Evolutionary conservation across 2,113 vertebrate species (phyloP).

Genomic region (Anolis sagrei): DNA sequence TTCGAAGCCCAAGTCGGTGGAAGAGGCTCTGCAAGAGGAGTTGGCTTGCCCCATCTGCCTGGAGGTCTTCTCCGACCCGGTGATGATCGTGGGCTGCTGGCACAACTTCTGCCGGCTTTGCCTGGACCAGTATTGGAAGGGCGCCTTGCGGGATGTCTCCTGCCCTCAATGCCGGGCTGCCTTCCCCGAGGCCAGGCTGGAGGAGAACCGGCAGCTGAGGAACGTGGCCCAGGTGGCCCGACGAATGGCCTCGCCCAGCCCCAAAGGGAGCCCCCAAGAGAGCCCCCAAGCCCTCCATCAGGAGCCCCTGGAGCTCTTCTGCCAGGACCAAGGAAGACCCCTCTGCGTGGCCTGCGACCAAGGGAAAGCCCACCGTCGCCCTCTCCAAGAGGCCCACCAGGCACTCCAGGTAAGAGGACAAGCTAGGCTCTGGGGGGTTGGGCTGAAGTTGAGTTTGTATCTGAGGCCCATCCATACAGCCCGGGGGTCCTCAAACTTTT

Average conservation of each 20-base stretch:
- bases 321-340: conserved; percentile 57
- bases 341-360: conserved; percentile 52
- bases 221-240: conserved; percentile 59
- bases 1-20: not conserved
- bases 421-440: too few species aligned
- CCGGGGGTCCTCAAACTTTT: too few species aligned
- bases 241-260: not conserved
- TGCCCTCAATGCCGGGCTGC: conserved; percentile 72
- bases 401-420: conserved; percentile 61
- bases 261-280: not conserved
- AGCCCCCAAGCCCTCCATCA: conserved; percentile 47
- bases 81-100: not conserved
- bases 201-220: conserved; percentile 57
- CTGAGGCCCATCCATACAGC: too few species aligned
- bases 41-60: not conserved
- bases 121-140: conserved; percentile 61
- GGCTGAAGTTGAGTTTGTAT: too few species aligned
- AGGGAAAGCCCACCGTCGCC: conserved; percentile 40
- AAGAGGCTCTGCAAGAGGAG: not conserved
- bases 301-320: conserved; percentile 67
- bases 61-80: not conserved
- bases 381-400: conserved; percentile 51
- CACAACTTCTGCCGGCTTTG: conserved; percentile 65
- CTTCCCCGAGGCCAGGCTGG: conserved; percentile 64
- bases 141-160: conserved; percentile 14